Base-by-base conservation (phyloP, 2,797 vertebrate species). In the Acanthopagrus latus region DNA sequence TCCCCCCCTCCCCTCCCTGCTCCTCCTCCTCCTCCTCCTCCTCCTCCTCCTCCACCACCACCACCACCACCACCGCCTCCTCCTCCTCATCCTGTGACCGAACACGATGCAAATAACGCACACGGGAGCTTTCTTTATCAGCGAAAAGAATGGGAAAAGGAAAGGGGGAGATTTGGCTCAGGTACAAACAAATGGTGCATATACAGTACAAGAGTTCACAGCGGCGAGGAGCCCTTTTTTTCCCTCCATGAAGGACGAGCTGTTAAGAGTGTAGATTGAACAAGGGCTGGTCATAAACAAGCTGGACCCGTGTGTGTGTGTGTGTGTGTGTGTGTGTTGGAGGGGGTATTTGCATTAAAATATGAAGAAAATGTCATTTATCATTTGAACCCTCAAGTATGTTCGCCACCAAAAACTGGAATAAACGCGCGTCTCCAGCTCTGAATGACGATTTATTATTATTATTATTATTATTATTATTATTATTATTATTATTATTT, bases 91-190 rank as follows among this genome's bases (percentile, higher is more conserved):
- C 72, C 77, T 71, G 80, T 68, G 80, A 82, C 79, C 85, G 81
- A 88, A 90, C 88, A 86, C 83, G 76, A 85, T 73, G 78, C 54
- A 88, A 89, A 88, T 71, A 83, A 76, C 59, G 66, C 80, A 80
- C 72, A 76, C 78, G 59, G 79, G 64, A 71, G 62, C 76, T 80
- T 56, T 80, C 69, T 84, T 80, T 82, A 89, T 69, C 76, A 82
- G 80, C 50, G 56, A 69, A 82, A 82, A 83, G 65, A 86, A 83
- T 77, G 51, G 77, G 41, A 43, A 63, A 47, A 66, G 60, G 48
- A 77, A 66, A 63, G 46, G 68, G 55, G 44, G 50, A 73, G 64
- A 58, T 67, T 76, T 85, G 87, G 74, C 80, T 67, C 77, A 83
- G 78, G 78, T 83, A 84, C 87, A 74, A 76, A 82, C 84, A 74